Evolutionary conservation across 2,888 invertebrate species (phyloP), one percentile per base, ranked within the genome.

Genomic region (Gari tellinella): DNA sequence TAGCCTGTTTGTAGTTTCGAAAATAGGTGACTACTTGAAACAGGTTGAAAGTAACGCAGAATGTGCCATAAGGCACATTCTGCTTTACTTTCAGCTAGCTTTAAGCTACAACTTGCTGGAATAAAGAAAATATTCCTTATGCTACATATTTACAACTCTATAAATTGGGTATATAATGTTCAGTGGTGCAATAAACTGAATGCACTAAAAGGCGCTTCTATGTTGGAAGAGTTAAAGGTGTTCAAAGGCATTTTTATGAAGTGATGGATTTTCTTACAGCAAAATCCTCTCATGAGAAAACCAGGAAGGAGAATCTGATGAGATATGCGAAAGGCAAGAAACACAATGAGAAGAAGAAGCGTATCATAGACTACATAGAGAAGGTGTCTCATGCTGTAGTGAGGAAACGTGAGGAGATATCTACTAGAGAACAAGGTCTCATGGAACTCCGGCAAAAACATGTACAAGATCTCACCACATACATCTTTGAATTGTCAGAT

Each of bases 401-500:
- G 5, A 62, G 55, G 43, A 78, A 73, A 43, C 52, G 46, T 31
- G 78, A 78, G 25, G 63, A 46, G 26, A 37, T 78, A 51, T 14
- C 26, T 2, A 56, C 45, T 23, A 65, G 45, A 46, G 58, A 66
- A 10, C 37, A 23, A 12, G 70, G 73, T 15, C 41, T 78, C 37
- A 73, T 73, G 72, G 55, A 58, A 25, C 60, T 78, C 46, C 48
- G 78, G 45, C 65, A 73, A 45, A 49, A 46, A 41, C 73, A 70
- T 25, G 70, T 78, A n/a, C 40, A 19, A 43, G 73, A 78, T 70
- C 73, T 78, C 51, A 70, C 73, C 19, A 66, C 66, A 8, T 78
- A 70, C 58, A 78, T 78, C 31, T 78, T 78, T 70, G 64, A 68
- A 38, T 66, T 78, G 45, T 66, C 69, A 1, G 78, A 73, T 40